phyloP scores from a whole-genome alignment of 2,888 invertebrate genomes.

The Parochlus steinenii region DNA sequence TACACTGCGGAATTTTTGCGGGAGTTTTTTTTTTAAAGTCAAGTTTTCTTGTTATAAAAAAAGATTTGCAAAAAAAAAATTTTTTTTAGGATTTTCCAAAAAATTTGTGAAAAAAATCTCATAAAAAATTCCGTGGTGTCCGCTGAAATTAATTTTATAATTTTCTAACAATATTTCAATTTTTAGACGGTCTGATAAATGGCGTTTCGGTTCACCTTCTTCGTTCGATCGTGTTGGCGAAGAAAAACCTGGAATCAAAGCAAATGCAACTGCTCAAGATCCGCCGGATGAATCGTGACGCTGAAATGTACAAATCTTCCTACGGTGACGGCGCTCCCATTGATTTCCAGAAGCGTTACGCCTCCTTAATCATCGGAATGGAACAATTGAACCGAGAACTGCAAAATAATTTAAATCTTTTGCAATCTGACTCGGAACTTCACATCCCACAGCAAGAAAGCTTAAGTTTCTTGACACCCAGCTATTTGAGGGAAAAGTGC shows the following conservation, averaged over 20 bases:
- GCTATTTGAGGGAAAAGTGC: conserved; percentile 73
- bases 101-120: no score
- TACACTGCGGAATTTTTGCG: no score
- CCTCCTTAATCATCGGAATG: conserved; percentile 69
- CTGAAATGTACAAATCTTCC: conserved; percentile 71
- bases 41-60: no score
- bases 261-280: conserved; percentile 62
- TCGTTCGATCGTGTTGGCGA: conserved; percentile 72
- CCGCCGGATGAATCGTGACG: conserved; percentile 76
- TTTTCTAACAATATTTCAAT: no score
- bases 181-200: no score
- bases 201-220: conserved; percentile 64
- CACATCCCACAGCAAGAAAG: conserved; percentile 75
- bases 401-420: conserved; percentile 67
- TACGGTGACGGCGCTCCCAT: conserved; percentile 61
- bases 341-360: conserved; percentile 85
- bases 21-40: no score
- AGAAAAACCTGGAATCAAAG: conserved; percentile 71
- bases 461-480: conserved; percentile 76
- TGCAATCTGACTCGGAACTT: conserved; percentile 70
- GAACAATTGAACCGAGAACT: conserved; percentile 83
- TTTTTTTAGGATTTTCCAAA: no score
- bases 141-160: no score
- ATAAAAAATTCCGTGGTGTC: no score
- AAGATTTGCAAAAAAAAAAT: no score